Evolutionary conservation across 2,113 vertebrate genomes (phyloP), one percentile per base, ranked within the genome.

Genomic region (Cyanistes caeruleus): DNA sequence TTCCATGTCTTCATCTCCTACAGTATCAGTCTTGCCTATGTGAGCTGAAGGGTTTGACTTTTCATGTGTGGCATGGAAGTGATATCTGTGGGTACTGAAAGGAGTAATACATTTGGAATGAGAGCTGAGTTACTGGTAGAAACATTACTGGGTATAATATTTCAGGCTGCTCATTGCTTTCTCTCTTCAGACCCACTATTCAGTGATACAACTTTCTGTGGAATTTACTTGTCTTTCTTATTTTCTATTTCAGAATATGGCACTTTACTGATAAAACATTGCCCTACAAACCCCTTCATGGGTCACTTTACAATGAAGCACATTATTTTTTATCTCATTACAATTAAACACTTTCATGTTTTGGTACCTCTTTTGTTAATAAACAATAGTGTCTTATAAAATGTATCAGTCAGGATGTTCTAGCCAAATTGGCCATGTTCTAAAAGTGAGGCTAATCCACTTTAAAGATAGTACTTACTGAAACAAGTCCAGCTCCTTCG

Each of bases 401-500:
- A 82, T 23, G 4, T n/a, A 18, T 21, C 35, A 62, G 67, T 46
- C 21, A 33, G n/a, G 14, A 31, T 46, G 48, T 77, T 67, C 35
- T 48, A 90, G 30, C 13, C 8, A 19, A 64, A 55, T 2, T 59
- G 0, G 1, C 5, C 9, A 22, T 53, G 49, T 41, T 79, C 62
- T 49, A 44, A 76, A 70, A 80, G 27, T 31, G 14, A 43, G 18
- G 4, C 23, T 43, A 39, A 24, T 80, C 14, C 15, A 39, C 43
- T 72, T 78, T 78, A 75, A 95, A 52, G 60, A 52, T 44, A 78
- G 55, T 48, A 60, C 84, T 95, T 90, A 67, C 83, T 37, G 84
- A 70, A 75, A 63, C 13, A 93, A 91, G 43, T 13, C 16, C 68
- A 67, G 24, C 35, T 95, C 30, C 60, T 90, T 25, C 84, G 80